Conservation (phyloP, 2,113 vertebrate species). For the Tyrannus savana region DNA sequence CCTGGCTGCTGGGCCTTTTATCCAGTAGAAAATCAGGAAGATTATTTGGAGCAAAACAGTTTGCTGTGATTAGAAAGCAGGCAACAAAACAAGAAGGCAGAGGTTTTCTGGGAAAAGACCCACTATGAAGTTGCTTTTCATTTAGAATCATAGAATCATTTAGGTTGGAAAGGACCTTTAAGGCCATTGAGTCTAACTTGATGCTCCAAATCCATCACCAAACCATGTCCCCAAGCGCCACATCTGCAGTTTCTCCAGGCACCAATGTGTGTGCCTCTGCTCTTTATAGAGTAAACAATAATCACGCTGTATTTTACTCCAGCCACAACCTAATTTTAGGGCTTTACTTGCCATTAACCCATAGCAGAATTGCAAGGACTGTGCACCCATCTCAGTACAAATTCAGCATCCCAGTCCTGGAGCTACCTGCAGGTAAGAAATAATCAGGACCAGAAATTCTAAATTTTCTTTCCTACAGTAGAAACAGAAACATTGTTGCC, state of each 20-base stretch:
- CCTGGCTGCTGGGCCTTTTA: background rate
- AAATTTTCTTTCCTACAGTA: background rate
- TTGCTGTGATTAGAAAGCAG: background rate
- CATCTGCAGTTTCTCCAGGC: background rate
- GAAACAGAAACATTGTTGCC: background rate
- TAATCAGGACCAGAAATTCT: background rate
- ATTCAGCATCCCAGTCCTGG: background rate
- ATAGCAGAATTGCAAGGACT: accelerated
- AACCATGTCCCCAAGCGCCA: background rate
- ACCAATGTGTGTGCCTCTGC: background rate
- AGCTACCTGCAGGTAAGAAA: background rate
- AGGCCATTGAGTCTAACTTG: background rate
- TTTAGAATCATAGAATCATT: background rate
- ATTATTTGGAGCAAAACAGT: background rate
- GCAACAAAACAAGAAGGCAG: background rate
- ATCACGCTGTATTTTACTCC: background rate
- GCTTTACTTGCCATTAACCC: background rate
- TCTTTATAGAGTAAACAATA: background rate
- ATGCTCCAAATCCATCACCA: background rate
- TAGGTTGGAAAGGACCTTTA: background rate
- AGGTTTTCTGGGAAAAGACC: background rate
- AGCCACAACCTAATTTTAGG: background rate
- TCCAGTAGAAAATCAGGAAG: background rate
- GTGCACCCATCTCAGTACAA: background rate
- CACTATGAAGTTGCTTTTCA: background rate